Evolutionary conservation across 2,113 vertebrate species (phyloP).

Genomic region (Zapornia atra): DNA sequence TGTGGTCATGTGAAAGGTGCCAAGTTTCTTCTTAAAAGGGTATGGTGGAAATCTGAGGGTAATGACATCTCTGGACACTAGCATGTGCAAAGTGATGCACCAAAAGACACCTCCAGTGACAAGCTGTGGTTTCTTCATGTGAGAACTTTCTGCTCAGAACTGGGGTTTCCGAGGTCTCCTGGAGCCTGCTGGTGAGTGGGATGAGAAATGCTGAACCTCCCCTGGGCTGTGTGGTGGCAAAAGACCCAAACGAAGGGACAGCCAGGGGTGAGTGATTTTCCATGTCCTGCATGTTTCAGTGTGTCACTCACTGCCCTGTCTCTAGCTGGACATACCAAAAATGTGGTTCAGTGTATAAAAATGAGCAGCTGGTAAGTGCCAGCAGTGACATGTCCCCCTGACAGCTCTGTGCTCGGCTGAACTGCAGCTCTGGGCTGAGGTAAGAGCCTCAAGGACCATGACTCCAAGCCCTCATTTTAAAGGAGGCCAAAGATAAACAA

Average conservation of each 20-base stretch:
- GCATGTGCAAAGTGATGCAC: rapidly evolving
- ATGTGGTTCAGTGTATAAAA: neutral
- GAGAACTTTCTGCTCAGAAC: neutral
- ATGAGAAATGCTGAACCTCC: neutral
- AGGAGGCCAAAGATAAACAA: neutral
- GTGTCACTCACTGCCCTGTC: neutral
- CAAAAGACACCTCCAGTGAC: neutral
- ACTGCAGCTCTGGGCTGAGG: neutral
- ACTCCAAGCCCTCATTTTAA: rapidly evolving
- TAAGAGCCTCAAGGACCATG: neutral
- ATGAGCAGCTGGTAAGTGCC: neutral
- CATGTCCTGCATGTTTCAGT: neutral
- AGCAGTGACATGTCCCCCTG: too few species aligned
- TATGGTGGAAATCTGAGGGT: neutral
- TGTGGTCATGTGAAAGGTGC: neutral
- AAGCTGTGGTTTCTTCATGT: neutral
- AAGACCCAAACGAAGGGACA: neutral
- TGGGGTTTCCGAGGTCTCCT: neutral
- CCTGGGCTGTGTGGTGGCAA: rapidly evolving
- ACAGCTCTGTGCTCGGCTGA: rapidly evolving
- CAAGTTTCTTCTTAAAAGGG: neutral
- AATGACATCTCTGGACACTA: neutral
- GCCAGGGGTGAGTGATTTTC: neutral
- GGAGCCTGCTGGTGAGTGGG: neutral
- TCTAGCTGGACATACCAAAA: neutral